These are phyloP conservation scores for Gephyroberyx darwinii DNA, from an alignment of 2,797 vertebrate genomes.

Conservation along the genomic window DNA sequence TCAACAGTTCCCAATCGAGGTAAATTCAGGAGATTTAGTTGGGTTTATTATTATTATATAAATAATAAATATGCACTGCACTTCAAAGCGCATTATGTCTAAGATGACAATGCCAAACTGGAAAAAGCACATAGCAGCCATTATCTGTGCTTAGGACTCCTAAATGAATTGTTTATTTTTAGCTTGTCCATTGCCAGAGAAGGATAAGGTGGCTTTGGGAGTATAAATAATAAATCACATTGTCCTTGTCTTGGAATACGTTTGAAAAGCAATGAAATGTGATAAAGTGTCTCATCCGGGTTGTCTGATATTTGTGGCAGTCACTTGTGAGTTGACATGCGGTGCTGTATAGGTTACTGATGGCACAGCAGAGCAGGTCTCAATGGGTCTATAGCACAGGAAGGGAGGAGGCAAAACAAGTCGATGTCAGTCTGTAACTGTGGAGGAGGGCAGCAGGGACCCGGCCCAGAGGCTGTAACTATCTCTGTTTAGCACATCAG, in stretches of 20 bases:
- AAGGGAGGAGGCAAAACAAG: constrained; percentile 81
- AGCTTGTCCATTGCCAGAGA: constrained; percentile 70
- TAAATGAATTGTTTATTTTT: constrained; percentile 84
- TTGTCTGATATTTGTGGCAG: constrained; percentile 83
- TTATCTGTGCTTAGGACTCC: constrained; percentile 73
- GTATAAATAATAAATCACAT: constrained; percentile 87
- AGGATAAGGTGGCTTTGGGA: constrained; percentile 80
- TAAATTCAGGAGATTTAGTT: constrained; percentile 4
- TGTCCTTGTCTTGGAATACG: constrained; percentile 81
- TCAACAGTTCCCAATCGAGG: constrained; percentile 29
- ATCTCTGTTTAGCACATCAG: constrained; percentile 43
- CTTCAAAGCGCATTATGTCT: constrained; percentile 52
- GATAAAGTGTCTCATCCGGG: constrained; percentile 86
- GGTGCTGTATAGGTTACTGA: constrained; percentile 80
- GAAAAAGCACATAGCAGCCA: constrained; percentile 56
- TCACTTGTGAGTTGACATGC: constrained; percentile 84
- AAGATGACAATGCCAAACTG: constrained; percentile 51
- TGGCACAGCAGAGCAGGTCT: constrained; percentile 76
- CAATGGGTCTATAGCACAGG: constrained; percentile 79
- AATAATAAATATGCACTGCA: constrained; percentile 2
- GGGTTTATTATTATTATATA: constrained; percentile 4
- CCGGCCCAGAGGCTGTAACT: constrained; percentile 28
- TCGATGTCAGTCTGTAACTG: constrained; percentile 77
- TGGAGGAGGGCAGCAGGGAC: constrained; percentile 48
- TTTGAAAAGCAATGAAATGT: constrained; percentile 87